Evolutionary conservation across 2,888 invertebrate species (phyloP), one percentile per base, ranked within the genome.

Genomic region (Shargacucullia verbasci): DNA sequence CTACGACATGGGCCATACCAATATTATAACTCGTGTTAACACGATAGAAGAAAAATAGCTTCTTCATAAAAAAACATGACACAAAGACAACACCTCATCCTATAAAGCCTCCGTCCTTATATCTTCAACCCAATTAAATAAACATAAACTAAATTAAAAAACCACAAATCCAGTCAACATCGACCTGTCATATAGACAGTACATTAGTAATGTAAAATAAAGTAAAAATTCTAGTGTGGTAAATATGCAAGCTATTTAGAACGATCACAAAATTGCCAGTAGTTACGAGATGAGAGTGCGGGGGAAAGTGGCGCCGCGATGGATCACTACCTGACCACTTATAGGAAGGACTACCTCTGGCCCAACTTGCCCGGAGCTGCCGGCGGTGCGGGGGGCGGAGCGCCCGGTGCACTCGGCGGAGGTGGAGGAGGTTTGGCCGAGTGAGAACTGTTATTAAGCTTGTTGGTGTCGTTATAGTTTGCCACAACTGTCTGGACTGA

Each of bases 271-370:
- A 79, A 79, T 67, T 78, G 52, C 49, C 47, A 60, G 74, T 81
- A 57, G 33, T 43, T 43, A 46, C 39, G 65, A 76, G 25, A 75
- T 76, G 74, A 62, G 25, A 63, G 49, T 48, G 27, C 9, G 25
- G 15, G 13, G 46, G 50, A 14, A n/a, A 25, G 29, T 55, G 43
- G 38, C 34, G 69, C 29, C 31, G 39, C 4, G 64, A 95, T 95
- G 95, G 95, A 95, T 85, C 95, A 95, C 70, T 96, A 95, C 73
- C 84, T 95, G 53, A 95, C 96, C 0, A 95, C 95, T 0, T 96
- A 96, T 74, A 89, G 94, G 39, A 95, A 95, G 75, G 96, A 96
- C 81, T 96, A 95, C 70, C 75, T 95, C 14, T 96, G 96, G 96
- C 96, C 96, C 0, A 90, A 90, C 59, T 59, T 91, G 40, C 91